Conservation (phyloP, 2,888 invertebrate genomes). For the Deilephila elpenor region DNA sequence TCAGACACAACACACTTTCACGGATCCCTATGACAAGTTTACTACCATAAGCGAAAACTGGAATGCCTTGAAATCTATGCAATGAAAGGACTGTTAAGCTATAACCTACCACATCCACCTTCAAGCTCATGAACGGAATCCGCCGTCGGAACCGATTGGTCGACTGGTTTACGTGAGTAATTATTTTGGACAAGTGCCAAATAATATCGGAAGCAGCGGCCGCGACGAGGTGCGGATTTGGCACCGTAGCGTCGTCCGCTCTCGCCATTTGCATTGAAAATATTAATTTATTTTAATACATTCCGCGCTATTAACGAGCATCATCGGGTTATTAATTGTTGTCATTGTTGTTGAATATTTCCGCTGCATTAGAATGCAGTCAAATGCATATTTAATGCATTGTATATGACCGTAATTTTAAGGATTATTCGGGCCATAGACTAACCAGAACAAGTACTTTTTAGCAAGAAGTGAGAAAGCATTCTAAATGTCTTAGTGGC, state of each 20-base stretch:
- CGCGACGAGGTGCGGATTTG: constrained; percentile 67
- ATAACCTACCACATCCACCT: constrained; percentile 49
- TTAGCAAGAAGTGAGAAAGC: too few relatives aligned
- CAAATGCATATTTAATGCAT: not conserved
- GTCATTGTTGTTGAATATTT: not conserved
- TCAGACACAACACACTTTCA: too few relatives aligned
- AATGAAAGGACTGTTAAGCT: too few relatives aligned
- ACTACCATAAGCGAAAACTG: too few relatives aligned
- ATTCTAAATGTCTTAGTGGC: too few relatives aligned
- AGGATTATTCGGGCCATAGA: too few relatives aligned
- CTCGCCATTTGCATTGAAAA: constrained; percentile 22
- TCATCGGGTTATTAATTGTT: constrained; percentile 17
- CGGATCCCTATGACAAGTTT: too few relatives aligned
- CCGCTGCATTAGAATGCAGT: not conserved
- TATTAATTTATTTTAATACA: constrained; percentile 26
- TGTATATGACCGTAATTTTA: not conserved
- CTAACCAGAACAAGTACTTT: too few relatives aligned
- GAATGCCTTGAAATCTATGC: too few relatives aligned
- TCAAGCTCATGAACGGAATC: not conserved
- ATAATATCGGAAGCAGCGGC: constrained; percentile 67
- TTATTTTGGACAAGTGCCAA: constrained; percentile 80
- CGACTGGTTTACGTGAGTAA: constrained; percentile 76
- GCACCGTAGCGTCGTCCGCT: constrained; percentile 47
- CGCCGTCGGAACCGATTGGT: constrained; percentile 42
- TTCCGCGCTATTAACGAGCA: not conserved